Evolutionary conservation across 2,113 vertebrate genomes (phyloP).

Genomic region (Suncus etruscus): DNA sequence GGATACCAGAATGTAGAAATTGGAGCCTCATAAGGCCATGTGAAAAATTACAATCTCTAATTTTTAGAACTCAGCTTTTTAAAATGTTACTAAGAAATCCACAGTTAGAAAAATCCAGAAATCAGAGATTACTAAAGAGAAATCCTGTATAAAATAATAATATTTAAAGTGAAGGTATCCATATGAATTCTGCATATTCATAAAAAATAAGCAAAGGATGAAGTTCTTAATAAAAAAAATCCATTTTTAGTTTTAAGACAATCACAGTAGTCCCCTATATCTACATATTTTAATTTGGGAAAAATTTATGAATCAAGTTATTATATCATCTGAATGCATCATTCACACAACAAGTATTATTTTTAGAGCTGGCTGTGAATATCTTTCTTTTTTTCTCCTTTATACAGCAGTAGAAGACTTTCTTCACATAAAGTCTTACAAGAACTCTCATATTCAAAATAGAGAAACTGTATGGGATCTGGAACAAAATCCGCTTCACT

Average conservation of each 20-base stretch:
- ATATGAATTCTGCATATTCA: not conserved
- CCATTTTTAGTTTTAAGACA: constrained; percentile 37
- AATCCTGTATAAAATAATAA: not conserved
- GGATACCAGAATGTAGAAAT: not conserved
- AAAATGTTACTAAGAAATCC: not conserved
- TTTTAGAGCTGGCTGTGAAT: not conserved
- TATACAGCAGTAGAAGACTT: not conserved
- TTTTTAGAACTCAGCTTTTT: not conserved
- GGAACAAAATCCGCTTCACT: not conserved
- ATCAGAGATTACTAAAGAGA: not conserved
- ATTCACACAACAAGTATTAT: constrained; percentile 31
- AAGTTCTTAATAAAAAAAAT: not conserved
- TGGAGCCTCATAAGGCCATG: not conserved
- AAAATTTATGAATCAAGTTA: constrained; percentile 36
- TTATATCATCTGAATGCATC: constrained; percentile 6
- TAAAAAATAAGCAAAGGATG: not conserved
- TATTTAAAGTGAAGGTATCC: not conserved
- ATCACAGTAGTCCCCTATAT: not conserved
- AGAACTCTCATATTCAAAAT: not conserved
- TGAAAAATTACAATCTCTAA: not conserved
- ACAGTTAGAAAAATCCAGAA: not conserved
- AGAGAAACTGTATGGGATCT: not conserved
- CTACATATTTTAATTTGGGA: not conserved
- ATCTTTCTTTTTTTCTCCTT: not conserved
- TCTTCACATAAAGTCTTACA: too few relatives aligned